Evolutionary conservation across 2,113 vertebrate genomes (phyloP).

Genomic region (Todiramphus chloris): DNA sequence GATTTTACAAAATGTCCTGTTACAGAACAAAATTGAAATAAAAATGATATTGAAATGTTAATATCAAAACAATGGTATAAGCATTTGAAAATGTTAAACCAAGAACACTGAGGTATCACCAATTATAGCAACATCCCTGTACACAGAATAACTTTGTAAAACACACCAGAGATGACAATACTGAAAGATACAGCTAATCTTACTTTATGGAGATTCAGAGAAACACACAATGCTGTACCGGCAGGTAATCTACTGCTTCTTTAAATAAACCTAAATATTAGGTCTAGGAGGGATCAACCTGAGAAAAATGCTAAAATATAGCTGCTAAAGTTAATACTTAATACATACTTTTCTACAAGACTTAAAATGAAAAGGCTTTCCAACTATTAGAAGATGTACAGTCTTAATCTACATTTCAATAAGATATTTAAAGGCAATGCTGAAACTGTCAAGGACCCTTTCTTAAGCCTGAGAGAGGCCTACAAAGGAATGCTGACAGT

Average conservation of each 20-base stretch:
- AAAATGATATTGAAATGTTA: not conserved
- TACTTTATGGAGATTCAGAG: slow-evolving; percentile 16
- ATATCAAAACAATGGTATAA: not conserved
- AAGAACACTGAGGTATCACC: not conserved
- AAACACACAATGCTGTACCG: slow-evolving; percentile 13
- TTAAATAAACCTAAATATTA: slow-evolving; percentile 68
- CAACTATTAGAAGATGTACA: slow-evolving; percentile 63
- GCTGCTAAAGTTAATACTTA: slow-evolving; percentile 64
- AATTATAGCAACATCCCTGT: not conserved
- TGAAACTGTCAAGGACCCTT: slow-evolving; percentile 66
- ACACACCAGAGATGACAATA: not conserved
- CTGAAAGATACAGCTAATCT: slow-evolving; percentile 24
- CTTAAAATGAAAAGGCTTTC: slow-evolving; percentile 70
- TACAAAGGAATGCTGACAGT: slow-evolving; percentile 64
- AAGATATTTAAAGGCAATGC: slow-evolving; percentile 71
- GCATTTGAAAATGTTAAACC: not conserved
- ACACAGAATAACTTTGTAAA: not conserved
- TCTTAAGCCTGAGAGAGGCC: slow-evolving; percentile 68
- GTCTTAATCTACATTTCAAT: slow-evolving; percentile 75
- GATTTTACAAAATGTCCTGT: not conserved
- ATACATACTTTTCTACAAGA: slow-evolving; percentile 67
- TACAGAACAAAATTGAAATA: not conserved
- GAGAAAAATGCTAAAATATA: slow-evolving; percentile 62
- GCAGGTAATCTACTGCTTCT: slow-evolving; percentile 62
- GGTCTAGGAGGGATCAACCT: slow-evolving; percentile 56